A percentile compares a stretch with the other conserved stretches of the same genome.
phyloP scores from a whole-genome alignment of 1,140 invertebrate species.

The Penaeus vannamei region DNA sequence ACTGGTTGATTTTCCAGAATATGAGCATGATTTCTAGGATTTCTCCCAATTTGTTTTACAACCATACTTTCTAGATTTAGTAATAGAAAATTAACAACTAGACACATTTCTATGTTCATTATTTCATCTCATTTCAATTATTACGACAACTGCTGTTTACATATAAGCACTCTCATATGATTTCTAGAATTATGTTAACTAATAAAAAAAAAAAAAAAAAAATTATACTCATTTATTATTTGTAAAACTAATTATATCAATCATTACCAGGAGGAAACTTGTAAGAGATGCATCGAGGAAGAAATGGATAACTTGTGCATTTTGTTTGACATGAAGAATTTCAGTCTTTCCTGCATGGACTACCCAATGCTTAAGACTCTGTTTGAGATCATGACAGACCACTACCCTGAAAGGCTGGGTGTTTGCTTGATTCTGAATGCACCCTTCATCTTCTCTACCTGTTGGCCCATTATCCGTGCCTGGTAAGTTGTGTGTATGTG shows the following conservation, averaged over 20 bases:
- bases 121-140: no score
- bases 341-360: conserved; percentile 53
- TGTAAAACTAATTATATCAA: background rate
- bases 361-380: conserved; percentile 40
- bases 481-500: conserved; percentile 24
- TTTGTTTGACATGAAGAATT: conserved; percentile 46
- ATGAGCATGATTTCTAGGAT: no score
- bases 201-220: background rate
- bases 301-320: conserved; percentile 48
- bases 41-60: no score
- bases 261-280: background rate
- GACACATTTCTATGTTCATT: no score
- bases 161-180: no score
- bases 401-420: conserved; percentile 57
- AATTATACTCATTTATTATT: background rate
- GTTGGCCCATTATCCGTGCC: conserved; percentile 55
- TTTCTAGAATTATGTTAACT: no score
- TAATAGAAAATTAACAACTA: no score
- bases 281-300: background rate
- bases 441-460: conserved; percentile 45
- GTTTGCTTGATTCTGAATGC: conserved; percentile 45
- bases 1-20: no score
- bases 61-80: no score
- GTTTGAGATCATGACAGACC: conserved; percentile 35
- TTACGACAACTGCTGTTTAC: no score